These are phyloP conservation scores for Rhagonycha lutea DNA, from an alignment of 2,888 invertebrate species.

Conservation along the genomic window DNA sequence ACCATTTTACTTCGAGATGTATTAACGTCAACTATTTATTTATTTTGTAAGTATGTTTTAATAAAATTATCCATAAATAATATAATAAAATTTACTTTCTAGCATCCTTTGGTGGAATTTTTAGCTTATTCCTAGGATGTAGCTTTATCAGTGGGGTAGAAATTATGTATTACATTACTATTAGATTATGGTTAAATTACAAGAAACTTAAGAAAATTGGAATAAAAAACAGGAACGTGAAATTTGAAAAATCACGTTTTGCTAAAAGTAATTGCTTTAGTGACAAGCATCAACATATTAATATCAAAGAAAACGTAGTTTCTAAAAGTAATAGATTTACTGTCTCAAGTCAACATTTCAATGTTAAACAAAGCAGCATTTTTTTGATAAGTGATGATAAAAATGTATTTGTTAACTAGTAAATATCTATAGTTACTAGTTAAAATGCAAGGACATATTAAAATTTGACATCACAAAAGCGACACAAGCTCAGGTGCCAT, in stretches of 20 bases:
- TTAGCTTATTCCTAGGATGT: constrained; percentile 53
- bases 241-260: background rate
- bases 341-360: background rate
- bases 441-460: too few species aligned
- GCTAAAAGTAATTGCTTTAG: background rate
- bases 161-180: constrained; percentile 50
- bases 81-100: constrained; percentile 32
- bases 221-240: background rate
- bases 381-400: constrained; percentile 2
- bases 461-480: too few species aligned
- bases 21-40: constrained; percentile 47
- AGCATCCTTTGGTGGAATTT: constrained; percentile 56
- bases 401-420: constrained; percentile 7
- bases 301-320: background rate
- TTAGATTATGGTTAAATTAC: constrained; percentile 33
- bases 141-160: constrained; percentile 53
- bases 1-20: constrained; percentile 44
- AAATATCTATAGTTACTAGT: too few species aligned
- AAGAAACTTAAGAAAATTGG: background rate
- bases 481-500: too few species aligned
- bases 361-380: background rate
- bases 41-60: constrained; percentile 44
- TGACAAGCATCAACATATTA: background rate
- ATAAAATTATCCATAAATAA: background rate
- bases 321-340: background rate